A percentile compares a stretch with the other conserved stretches of the same genome.
These are phyloP conservation scores for Gopherus flavomarginatus DNA, from an alignment of 2,113 vertebrate species.

Conservation along the genomic window DNA sequence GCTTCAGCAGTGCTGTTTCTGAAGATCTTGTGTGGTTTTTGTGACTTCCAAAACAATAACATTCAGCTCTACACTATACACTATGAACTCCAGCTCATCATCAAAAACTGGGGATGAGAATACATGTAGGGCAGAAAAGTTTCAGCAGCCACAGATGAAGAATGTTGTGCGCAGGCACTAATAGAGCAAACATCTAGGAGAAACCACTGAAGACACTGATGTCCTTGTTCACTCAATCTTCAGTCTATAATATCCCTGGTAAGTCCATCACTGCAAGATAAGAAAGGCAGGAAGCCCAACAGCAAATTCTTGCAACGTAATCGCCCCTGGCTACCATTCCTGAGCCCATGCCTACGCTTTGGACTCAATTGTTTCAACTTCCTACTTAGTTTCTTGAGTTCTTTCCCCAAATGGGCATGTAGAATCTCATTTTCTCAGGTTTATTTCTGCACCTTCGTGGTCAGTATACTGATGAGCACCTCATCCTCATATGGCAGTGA, in stretches of 20 bases:
- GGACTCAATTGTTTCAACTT: neutral
- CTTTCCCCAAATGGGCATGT: neutral
- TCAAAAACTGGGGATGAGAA: neutral
- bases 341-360: accelerated
- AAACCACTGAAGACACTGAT: neutral
- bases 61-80: neutral
- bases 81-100: neutral
- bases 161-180: neutral
- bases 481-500: neutral
- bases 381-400: neutral
- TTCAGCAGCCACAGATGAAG: neutral
- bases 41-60: neutral
- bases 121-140: neutral
- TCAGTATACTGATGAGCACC: neutral
- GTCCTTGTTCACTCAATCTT: neutral
- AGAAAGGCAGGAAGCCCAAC: neutral
- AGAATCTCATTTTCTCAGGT: neutral
- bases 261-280: neutral
- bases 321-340: neutral
- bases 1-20: neutral
- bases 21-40: neutral
- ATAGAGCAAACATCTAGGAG: neutral
- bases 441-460: neutral
- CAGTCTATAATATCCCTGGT: neutral
- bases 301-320: neutral